Percentiles rank a stretch among this genome's conserved stretches.
These are phyloP conservation scores for fruit fly (Drosophila melanogaster) DNA, from an alignment of 1,140 invertebrate species.

Conservation along the genomic window Release_6_plus_ISO1_MT NT_037436.4:15898001-15898500, in stretches of 20 bases:
- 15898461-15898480: conserved; percentile 3
- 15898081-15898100: too few species aligned
- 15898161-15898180: neutral
- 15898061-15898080: too few species aligned
- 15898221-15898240: conserved; percentile 4
- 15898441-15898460: conserved; percentile 27
- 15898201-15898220: neutral
- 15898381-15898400: conserved; percentile 39
- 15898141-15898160: neutral
- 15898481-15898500: conserved; percentile 25
- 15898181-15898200: neutral
- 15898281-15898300: conserved; percentile 20
- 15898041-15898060: too few species aligned
- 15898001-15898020: too few species aligned
- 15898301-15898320: conserved; percentile 8
- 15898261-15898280: conserved; percentile 1
- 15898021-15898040: too few species aligned
- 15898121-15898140: too few species aligned
- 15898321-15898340: conserved; percentile 10
- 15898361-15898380: conserved; percentile 40
- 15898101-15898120: too few species aligned
- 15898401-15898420: conserved; percentile 42
- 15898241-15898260: conserved; percentile 1
- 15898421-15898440: conserved; percentile 40
- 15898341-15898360: conserved; percentile 18